These are phyloP conservation scores for Rhingia campestris DNA, from an alignment of 2,888 invertebrate species.

Conservation along the genomic window DNA sequence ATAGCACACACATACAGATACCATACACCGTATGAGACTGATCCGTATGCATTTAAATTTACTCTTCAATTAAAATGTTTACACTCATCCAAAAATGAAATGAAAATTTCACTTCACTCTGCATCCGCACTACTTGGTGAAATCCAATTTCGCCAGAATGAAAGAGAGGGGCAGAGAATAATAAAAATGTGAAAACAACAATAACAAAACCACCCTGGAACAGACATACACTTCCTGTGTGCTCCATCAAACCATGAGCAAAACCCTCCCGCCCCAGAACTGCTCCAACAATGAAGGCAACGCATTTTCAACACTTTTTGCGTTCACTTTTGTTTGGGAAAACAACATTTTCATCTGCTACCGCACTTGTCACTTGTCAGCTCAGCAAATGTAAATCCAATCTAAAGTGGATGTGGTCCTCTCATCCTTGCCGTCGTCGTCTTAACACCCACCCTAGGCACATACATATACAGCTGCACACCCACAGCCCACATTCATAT, in stretches of 20 bases:
- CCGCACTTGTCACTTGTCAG: slow-evolving; percentile 74
- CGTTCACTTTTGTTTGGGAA: slow-evolving; percentile 50
- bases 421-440: slow-evolving; percentile 1
- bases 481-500: neutral
- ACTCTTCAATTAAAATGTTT: slow-evolving; percentile 69
- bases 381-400: slow-evolving; percentile 74
- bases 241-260: slow-evolving; percentile 1
- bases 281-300: slow-evolving; percentile 30
- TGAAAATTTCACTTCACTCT: slow-evolving; percentile 46
- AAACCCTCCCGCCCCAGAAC: neutral
- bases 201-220: slow-evolving; percentile 9
- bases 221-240: slow-evolving; percentile 10
- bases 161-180: slow-evolving; percentile 2
- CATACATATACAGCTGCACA: neutral
- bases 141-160: slow-evolving; percentile 53
- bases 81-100: slow-evolving; percentile 53
- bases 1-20: neutral
- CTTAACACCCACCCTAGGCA: neutral
- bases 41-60: slow-evolving; percentile 50
- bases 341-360: slow-evolving; percentile 72
- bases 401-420: slow-evolving; percentile 65
- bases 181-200: neutral
- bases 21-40: slow-evolving; percentile 4
- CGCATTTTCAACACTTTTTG: slow-evolving; percentile 64
- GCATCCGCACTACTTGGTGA: neutral